phyloP scores from a whole-genome alignment of 2,797 vertebrate genomes.

The Vultur gryphus region DNA sequence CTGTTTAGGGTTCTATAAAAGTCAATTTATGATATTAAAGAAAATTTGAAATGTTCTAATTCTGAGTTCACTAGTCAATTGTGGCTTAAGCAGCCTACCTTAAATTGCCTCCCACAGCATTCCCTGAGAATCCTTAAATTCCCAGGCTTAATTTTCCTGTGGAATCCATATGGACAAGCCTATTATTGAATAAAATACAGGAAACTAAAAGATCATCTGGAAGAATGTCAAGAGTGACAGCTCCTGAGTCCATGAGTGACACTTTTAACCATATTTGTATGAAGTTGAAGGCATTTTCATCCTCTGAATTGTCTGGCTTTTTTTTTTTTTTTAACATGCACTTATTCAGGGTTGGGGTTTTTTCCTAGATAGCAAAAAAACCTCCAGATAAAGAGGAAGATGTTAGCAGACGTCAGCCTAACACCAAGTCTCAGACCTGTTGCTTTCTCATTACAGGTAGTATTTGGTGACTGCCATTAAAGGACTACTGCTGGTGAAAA shows the following conservation, averaged over 20 bases:
- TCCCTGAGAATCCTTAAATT: neutral
- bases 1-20: neutral
- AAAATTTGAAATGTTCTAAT: neutral
- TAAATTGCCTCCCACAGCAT: neutral
- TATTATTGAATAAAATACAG: neutral
- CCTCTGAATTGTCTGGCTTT: neutral
- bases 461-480: neutral
- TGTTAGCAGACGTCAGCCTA: neutral
- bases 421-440: neutral
- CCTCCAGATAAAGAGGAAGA: neutral
- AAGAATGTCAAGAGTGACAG: neutral
- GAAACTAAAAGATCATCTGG: neutral
- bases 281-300: neutral
- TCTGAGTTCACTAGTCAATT: neutral
- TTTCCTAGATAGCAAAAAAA: neutral
- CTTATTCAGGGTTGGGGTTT: neutral
- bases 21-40: neutral
- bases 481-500: neutral
- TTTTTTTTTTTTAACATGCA: neutral
- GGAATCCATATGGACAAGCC: neutral
- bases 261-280: neutral
- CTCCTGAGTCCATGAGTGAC: neutral
- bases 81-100: neutral
- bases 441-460: neutral
- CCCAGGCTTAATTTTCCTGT: neutral